These are phyloP conservation scores for Acronicta psi DNA, from an alignment of 2,888 invertebrate genomes.

Conservation along the genomic window DNA sequence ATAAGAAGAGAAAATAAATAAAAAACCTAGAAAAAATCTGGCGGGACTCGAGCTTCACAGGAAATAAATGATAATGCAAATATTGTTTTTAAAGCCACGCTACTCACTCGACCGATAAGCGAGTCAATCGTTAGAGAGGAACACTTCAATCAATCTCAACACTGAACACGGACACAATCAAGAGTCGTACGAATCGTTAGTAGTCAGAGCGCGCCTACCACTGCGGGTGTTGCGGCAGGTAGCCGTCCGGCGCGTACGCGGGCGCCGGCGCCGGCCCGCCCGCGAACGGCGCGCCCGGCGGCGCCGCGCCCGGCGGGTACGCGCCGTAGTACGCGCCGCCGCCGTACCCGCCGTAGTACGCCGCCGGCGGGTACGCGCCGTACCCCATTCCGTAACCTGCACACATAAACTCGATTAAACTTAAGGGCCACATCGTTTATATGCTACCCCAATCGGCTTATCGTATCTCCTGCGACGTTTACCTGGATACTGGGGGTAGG, in stretches of 20 bases:
- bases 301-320: slow-evolving; percentile 67
- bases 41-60: slow-evolving; percentile 41
- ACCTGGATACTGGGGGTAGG: slow-evolving; percentile 84
- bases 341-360: slow-evolving; percentile 89
- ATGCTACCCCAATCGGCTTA: no score
- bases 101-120: slow-evolving; percentile 55
- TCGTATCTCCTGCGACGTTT: slow-evolving; percentile 24
- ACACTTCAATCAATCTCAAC: slow-evolving; percentile 44
- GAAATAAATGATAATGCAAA: slow-evolving; percentile 47
- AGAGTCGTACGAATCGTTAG: slow-evolving; percentile 39
- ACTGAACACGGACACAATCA: slow-evolving; percentile 45
- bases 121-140: slow-evolving; percentile 46
- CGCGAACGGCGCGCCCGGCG: slow-evolving; percentile 71
- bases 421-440: neutral
- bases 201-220: slow-evolving; percentile 70
- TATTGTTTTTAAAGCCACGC: slow-evolving; percentile 61
- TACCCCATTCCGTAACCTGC: slow-evolving; percentile 83
- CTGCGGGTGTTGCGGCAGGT: slow-evolving; percentile 81
- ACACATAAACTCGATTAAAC: slow-evolving; percentile 26
- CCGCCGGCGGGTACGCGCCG: slow-evolving; percentile 80
- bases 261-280: slow-evolving; percentile 68
- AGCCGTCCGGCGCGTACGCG: slow-evolving; percentile 69
- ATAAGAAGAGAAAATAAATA: slow-evolving; percentile 55
- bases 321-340: slow-evolving; percentile 81
- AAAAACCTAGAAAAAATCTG: slow-evolving; percentile 42